These are phyloP conservation scores for Leucosticte australis DNA, from an alignment of 2,113 vertebrate genomes.

Conservation along the genomic window DNA sequence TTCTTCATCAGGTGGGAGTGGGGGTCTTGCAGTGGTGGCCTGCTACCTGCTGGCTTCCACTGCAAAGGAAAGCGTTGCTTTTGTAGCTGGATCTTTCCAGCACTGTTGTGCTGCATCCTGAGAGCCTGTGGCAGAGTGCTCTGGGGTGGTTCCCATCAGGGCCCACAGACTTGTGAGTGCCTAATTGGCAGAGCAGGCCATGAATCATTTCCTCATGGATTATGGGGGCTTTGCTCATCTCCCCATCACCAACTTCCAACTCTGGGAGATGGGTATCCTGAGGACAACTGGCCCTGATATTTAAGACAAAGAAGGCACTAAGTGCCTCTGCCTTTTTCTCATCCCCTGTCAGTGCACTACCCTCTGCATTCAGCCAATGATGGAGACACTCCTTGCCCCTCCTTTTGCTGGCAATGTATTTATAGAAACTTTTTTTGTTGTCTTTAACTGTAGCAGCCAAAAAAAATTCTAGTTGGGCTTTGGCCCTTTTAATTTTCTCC, in stretches of 20 bases:
- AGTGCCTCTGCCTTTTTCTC: background rate
- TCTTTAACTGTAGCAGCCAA: background rate
- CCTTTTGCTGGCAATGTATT: background rate
- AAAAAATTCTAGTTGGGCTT: background rate
- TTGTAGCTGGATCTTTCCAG: background rate
- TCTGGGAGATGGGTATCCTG: background rate
- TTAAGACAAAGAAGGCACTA: background rate
- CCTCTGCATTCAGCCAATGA: background rate
- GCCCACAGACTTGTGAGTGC: too few relatives aligned
- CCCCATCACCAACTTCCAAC: background rate
- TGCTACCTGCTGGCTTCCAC: background rate
- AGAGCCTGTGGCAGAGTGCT: background rate
- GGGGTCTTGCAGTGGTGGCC: too few relatives aligned
- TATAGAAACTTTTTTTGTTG: background rate
- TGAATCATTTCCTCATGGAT: background rate
- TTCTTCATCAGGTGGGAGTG: background rate
- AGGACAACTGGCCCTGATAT: background rate
- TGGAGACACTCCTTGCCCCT: background rate
- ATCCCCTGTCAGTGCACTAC: background rate
- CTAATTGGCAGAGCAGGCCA: background rate
- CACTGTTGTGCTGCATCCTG: background rate
- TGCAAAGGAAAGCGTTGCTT: accelerated
- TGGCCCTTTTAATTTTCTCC: background rate
- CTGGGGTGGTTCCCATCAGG: background rate
- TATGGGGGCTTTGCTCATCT: background rate